Conservation (phyloP, 2,888 invertebrate genomes). For the Archips crataeganus region DNA sequence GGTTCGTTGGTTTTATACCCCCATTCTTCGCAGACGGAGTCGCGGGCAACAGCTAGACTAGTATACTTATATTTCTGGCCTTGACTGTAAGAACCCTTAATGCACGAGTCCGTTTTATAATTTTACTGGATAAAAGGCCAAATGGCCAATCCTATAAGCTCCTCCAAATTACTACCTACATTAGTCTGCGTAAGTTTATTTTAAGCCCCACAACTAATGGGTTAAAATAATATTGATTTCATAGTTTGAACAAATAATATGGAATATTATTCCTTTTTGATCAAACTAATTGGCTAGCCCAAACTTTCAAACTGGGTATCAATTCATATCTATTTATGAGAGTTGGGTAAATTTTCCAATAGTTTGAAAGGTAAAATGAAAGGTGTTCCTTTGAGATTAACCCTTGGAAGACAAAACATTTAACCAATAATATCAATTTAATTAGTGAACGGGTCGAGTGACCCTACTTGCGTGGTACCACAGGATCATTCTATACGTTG, state of each 20-base stretch:
- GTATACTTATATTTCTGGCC: too few relatives aligned
- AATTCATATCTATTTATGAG: constrained; percentile 24
- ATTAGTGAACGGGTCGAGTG: not conserved
- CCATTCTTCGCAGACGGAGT: too few relatives aligned
- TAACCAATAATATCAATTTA: constrained; percentile 2
- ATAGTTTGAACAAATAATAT: not conserved
- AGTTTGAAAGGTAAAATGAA: constrained; percentile 7
- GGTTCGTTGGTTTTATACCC: too few relatives aligned
- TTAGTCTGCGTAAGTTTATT: too few relatives aligned
- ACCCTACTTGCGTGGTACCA: not conserved
- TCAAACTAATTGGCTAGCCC: constrained; percentile 1
- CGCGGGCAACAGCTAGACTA: too few relatives aligned
- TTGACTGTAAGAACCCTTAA: too few relatives aligned
- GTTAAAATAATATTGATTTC: not conserved
- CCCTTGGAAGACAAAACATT: not conserved
- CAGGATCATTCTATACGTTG: not conserved
- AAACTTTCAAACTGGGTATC: not conserved
- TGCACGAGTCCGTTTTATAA: too few relatives aligned
- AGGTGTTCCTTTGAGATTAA: constrained; percentile 16
- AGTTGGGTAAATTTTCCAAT: constrained; percentile 17
- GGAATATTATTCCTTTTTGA: not conserved
- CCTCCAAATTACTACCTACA: too few relatives aligned
- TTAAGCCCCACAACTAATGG: too few relatives aligned
- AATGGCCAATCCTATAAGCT: too few relatives aligned
- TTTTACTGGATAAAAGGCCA: too few relatives aligned